Evolutionary conservation across 2,113 vertebrate genomes (phyloP), one percentile per base, ranked within the genome.

Genomic region (Tupaia chinensis): DNA sequence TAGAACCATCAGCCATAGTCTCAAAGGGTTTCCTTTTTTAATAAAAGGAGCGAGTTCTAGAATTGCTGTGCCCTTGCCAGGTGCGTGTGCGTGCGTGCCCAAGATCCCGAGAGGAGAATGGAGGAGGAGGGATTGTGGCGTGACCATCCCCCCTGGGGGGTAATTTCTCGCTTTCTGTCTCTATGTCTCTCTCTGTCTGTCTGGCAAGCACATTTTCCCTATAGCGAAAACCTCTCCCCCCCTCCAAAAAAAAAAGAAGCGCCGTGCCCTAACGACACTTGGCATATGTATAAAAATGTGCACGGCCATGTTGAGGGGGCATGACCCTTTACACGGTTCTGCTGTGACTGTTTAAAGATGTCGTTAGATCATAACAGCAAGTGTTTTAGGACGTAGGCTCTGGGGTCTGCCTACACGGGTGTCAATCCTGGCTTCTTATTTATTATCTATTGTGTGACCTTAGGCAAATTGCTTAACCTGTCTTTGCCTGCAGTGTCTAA

Each of bases 341-440:
- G 29, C 54, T 73, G 2, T 70, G n/a, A 79, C 91, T 91, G 60
- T 63, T 95, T n/a, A 17, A 66, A 95, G 93, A 69, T 66, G 34
- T 69, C 34, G 63, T 79, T 83, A 79, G 29, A 15, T 2, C 56
- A 23, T 44, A 65, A 58, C 14, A n/a, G 9, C 20, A 61, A 32
- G 23, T 60, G 25, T 77, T 88, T 81, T 78, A 12, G 15, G 25
- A n/a, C 81, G 14, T 22, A 79, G 61, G 17, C 9, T 85, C 61
- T 74, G 17, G 15, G 82, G 7, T 77, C 87, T 58, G 29, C 17
- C 23, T 4, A 1, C 15, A 23, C 60, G 7, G 58, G 9, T 70
- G 96, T 90, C 70, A 78, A 61, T 77, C 81, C 56, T 87, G 20
- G 23, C 12, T 58, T 54, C 54, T 74, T 17, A 54, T 54, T 70